Base-by-base conservation (phyloP, 2,797 vertebrate genomes). In the Avahi laniger region DNA sequence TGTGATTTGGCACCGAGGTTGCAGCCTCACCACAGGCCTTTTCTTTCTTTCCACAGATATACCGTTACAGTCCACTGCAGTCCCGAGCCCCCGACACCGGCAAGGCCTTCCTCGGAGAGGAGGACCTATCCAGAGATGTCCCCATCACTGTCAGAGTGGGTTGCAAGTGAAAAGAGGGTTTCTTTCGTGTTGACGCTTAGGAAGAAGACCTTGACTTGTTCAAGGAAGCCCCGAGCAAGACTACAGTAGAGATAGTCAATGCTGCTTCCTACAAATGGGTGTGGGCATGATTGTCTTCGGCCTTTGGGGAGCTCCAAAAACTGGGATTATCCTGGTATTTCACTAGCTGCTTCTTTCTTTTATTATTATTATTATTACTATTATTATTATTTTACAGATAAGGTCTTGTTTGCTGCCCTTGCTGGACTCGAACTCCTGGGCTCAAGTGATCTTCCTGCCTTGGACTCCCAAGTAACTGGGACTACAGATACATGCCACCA, bases 1-100 rank as follows among this genome's bases (percentile, higher is more conserved):
- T 98, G 98, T 98, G 98, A 98, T 98, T 98, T 98, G 98, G 98
- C 98, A 98, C 96, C 38, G 91, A 96, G 93, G 96, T 94, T 98
- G 97, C 97, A 98, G 85, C 94, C 98, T 98, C 97, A 97, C 98
- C 98, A 98, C 97, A 98, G 98, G 98, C 97, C 98, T 98, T 98
- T 97, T 96, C 93, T 95, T 98, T 98, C 98, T 98, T 98, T 98
- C 95, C 97, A 98, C 96, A 98, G 98, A 98, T 97, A 98, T 96
- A 98, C 97, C 97, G 67, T 98, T 98, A 98, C 97, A 97, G 96
- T 59, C 93, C 97, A 95, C 96, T 96, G 97, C 97, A 97, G 87
- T 95, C 96, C 96, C 96, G 89, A 98, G 98, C 97, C 98, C 98
- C 97, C 98, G 96, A 97, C 97, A 96, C 98, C 95, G 73, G 89